Evolutionary conservation across 1,140 invertebrate genomes (phyloP).

Genomic region (Magallana angulata): DNA sequence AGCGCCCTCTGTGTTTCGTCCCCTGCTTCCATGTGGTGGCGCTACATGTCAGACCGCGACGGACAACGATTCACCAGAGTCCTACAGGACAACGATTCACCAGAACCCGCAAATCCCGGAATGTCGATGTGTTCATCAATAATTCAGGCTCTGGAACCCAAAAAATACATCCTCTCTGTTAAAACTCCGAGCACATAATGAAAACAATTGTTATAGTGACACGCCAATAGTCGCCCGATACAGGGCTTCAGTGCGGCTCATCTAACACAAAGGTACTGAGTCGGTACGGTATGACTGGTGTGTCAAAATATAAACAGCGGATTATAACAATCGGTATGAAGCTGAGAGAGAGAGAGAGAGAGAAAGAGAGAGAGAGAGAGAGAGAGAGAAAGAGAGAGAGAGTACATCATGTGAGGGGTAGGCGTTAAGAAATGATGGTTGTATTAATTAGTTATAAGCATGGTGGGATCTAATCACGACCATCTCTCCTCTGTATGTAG

Average conservation of each 20-base stretch:
- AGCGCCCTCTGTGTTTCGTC: background rate
- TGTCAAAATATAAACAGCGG: too few relatives aligned
- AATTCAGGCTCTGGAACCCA: constrained; percentile 2
- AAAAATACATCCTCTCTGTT: background rate
- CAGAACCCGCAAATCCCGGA: background rate
- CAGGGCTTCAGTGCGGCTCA: background rate
- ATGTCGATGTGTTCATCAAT: constrained; percentile 1
- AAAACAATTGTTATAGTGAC: background rate
- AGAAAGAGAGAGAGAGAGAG: constrained; percentile 11
- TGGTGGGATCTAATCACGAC: too few relatives aligned
- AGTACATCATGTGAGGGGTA: background rate
- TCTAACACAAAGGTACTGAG: background rate
- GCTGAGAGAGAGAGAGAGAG: too few relatives aligned
- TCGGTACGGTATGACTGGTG: too few relatives aligned
- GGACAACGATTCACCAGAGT: too few relatives aligned
- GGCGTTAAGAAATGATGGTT: too few relatives aligned
- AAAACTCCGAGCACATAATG: background rate
- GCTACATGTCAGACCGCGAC: background rate
- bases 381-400: constrained; percentile 44
- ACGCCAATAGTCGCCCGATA: background rate
- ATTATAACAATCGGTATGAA: too few relatives aligned
- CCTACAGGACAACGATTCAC: background rate
- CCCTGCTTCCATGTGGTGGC: background rate
- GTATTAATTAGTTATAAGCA: too few relatives aligned
- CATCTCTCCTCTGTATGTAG: too few relatives aligned